Conservation (phyloP, 2,888 invertebrate species). For the Eristalis arbustorum region DNA sequence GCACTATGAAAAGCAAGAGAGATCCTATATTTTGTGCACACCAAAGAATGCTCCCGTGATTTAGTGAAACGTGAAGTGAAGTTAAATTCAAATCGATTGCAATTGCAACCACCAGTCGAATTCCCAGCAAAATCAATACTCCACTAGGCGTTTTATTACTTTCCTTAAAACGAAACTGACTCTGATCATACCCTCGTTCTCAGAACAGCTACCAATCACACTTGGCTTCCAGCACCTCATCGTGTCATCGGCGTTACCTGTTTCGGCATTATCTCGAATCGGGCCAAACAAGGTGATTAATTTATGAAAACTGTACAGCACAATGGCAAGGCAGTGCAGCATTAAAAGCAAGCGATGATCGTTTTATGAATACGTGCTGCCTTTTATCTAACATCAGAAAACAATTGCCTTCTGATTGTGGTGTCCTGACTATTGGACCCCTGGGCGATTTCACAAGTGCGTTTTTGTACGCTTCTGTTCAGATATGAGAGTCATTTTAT, state of each 20-base stretch:
- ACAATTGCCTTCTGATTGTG: slow-evolving; percentile 62
- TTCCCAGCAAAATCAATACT: background rate
- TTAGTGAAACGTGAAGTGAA: no score
- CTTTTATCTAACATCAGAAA: slow-evolving; percentile 40
- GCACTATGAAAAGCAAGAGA: no score
- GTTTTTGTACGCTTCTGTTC: slow-evolving; percentile 66
- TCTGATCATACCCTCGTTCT: slow-evolving; percentile 38
- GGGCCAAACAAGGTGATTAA: slow-evolving; percentile 35
- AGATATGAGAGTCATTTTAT: background rate
- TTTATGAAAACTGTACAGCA: slow-evolving; percentile 46
- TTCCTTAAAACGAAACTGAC: background rate
- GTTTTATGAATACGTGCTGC: slow-evolving; percentile 31
- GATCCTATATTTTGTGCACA: no score
- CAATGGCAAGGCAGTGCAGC: slow-evolving; percentile 33
- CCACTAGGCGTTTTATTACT: background rate
- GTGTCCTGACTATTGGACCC: slow-evolving; percentile 9
- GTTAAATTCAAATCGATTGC: background rate
- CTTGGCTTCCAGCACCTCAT: slow-evolving; percentile 19
- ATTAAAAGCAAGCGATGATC: slow-evolving; percentile 46
- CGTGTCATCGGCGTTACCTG: slow-evolving; percentile 54
- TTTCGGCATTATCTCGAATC: background rate
- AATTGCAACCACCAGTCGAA: background rate
- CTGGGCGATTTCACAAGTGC: slow-evolving; percentile 34
- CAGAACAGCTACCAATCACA: slow-evolving; percentile 57
- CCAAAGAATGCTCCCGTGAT: no score